Conservation (phyloP, 2,797 vertebrate genomes). For the Notamacropus eugenii region DNA sequence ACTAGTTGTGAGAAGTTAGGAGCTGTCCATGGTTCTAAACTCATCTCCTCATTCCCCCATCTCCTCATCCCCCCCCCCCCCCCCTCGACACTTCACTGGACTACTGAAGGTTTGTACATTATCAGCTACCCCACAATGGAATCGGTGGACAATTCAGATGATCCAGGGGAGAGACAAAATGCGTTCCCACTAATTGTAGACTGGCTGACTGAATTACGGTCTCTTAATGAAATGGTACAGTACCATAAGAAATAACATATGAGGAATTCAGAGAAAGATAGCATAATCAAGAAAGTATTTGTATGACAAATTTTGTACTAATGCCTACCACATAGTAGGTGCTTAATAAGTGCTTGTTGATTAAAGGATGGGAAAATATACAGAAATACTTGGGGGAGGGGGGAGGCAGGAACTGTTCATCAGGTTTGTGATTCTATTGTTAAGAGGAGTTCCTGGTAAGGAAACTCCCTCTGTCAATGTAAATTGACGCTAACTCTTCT, state of each 20-base stretch:
- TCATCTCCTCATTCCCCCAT: too few relatives aligned
- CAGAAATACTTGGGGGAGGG: not conserved
- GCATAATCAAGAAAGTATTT: not conserved
- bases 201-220: too few relatives aligned
- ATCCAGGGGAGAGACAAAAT: too few relatives aligned
- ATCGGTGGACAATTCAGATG: too few relatives aligned
- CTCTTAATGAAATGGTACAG: not conserved
- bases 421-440: not conserved
- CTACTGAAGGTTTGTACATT: too few relatives aligned
- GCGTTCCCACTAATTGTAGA: too few relatives aligned
- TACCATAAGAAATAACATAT: not conserved
- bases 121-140: too few relatives aligned
- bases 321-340: not conserved
- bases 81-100: too few relatives aligned
- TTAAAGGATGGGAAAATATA: not conserved
- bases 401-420: not conserved
- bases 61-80: too few relatives aligned
- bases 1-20: not conserved
- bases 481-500: not conserved
- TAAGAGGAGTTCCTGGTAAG: not conserved
- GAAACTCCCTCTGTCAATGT: not conserved
- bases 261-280: not conserved
- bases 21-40: too few relatives aligned
- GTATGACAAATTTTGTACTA: not conserved
- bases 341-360: not conserved